phyloP scores from a whole-genome alignment of 2,797 vertebrate genomes.

The Myiotriccus ornatus region DNA sequence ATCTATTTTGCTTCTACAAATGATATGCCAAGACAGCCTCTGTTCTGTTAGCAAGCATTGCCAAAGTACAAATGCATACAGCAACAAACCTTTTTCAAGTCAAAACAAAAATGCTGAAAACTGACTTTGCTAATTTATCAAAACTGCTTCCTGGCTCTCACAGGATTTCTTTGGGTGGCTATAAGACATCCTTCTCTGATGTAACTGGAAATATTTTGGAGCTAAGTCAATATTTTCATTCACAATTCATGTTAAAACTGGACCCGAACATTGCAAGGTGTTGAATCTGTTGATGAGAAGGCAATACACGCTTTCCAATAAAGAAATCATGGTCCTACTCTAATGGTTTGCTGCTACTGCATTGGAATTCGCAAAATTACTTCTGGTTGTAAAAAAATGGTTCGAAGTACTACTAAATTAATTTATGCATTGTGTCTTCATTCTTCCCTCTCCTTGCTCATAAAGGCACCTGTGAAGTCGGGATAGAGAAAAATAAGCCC shows the following conservation, averaged over 20 bases:
- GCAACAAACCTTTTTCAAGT: conserved; percentile 46
- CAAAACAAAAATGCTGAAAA: conserved; percentile 55
- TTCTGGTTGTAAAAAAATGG: not conserved
- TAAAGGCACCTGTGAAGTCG: not conserved
- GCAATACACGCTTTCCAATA: not conserved
- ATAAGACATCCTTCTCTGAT: not conserved
- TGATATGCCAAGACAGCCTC: conserved; percentile 62
- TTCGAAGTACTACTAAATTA: not conserved
- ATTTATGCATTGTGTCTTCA: not conserved
- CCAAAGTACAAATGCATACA: conserved; percentile 64
- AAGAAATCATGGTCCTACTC: not conserved
- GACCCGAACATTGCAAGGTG: not conserved
- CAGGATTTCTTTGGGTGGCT: conserved; percentile 3
- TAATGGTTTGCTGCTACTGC: not conserved
- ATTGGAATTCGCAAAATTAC: not conserved
- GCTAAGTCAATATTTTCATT: conserved; percentile 54
- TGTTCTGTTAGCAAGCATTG: conserved; percentile 60
- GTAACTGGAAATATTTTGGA: conserved; percentile 38
- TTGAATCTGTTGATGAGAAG: not conserved
- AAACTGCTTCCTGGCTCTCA: conserved; percentile 52
- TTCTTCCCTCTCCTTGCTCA: not conserved
- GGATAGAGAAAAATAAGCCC: not conserved
- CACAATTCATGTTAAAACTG: conserved; percentile 53
- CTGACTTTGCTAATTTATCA: conserved; percentile 69
- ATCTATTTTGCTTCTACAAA: conserved; percentile 58